Base-by-base conservation (phyloP, 2,113 vertebrate species). In the Pterocles gutturalis region DNA sequence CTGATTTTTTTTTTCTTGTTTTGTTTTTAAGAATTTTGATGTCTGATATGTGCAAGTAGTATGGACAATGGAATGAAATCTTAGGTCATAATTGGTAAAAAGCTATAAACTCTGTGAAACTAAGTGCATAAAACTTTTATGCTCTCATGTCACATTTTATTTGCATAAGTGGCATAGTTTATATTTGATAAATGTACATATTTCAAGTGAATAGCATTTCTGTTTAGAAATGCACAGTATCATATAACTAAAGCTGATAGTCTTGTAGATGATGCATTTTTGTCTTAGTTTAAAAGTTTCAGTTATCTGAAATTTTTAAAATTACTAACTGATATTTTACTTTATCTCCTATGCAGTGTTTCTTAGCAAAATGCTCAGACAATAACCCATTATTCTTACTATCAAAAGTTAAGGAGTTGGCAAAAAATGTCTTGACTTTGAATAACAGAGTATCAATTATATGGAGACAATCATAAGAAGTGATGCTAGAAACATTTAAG, bases 1-100 rank as follows among this genome's bases (percentile, higher is more conserved):
- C 4, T 28, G 9, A 2, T 4, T 0, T 8, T 41, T 41, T 31
- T 57, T 11, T 57, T 33, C 24, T 45, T 51, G 3, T 3, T 28
- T 55, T 55, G 13, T 2, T 49, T 90, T 67, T 38, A 73, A 46
- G n/a, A 46, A 38, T 25, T 73, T 57, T 70, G 12, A 43, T 43
- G 25, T 65, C 17, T 60, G 25, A n/a, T 48, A n/a, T 41, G 13
- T 43, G 21, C 38, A 58, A 71, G 31, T 8, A 70, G 20, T 17
- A 36, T 43, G 12, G 17, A n/a, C 41, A 64, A 48, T 18, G 10
- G 10, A 79, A 48, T 54, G 3, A 8, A n/a, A 10, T 26, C 9
- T 77, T 62, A 54, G 10, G 9, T 5, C 17, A 29, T 53, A 61
- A 79, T 4, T 46, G 21, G 10, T 55, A 51, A 58, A 58, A 48